phyloP scores from a whole-genome alignment of 2,113 vertebrate species.

The Mobula hypostoma region DNA sequence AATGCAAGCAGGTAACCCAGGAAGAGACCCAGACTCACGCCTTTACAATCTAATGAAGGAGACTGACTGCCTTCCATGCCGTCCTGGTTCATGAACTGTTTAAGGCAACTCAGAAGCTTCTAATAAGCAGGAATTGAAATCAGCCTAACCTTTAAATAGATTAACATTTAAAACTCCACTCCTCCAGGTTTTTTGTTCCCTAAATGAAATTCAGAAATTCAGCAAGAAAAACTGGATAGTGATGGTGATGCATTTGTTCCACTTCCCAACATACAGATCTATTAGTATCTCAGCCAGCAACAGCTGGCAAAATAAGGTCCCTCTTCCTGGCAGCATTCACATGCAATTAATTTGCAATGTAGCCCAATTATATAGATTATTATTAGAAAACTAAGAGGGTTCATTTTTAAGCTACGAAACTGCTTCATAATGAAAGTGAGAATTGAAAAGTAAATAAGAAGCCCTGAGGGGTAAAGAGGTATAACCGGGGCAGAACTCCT shows the following conservation, averaged over 20 bases:
- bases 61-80: neutral
- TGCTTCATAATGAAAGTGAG: neutral
- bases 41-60: neutral
- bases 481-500: neutral
- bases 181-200: neutral
- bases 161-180: neutral
- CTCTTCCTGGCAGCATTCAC: neutral
- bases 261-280: neutral
- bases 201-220: neutral
- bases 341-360: neutral
- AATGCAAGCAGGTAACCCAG: neutral
- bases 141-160: neutral
- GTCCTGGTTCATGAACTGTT: neutral
- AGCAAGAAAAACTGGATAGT: neutral
- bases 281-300: neutral
- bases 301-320: neutral
- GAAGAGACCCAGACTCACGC: neutral
- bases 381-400: neutral
- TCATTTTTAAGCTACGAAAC: neutral
- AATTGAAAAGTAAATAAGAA: no score
- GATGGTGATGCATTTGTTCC: neutral
- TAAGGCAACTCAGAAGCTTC: neutral
- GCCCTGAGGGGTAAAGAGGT: neutral
- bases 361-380: neutral
- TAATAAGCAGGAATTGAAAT: neutral